phyloP scores from a whole-genome alignment of 2,113 vertebrate species.

The Forbesichthys agassizii region DNA sequence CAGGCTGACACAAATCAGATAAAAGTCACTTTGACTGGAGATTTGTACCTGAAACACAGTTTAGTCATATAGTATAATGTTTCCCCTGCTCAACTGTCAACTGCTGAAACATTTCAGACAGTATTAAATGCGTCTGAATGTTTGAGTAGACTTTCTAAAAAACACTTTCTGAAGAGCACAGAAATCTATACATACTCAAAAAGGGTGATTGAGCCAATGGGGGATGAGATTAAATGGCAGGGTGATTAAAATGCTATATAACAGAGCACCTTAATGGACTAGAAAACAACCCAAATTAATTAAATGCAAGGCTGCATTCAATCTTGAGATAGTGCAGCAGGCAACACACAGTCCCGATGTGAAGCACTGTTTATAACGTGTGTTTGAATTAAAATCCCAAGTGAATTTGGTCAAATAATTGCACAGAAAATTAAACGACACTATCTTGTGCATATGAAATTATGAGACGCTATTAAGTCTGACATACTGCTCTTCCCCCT shows the following conservation, averaged over 20 bases:
- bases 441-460: not conserved
- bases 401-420: constrained; percentile 4
- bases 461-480: not conserved
- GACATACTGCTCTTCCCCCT: not conserved
- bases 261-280: not conserved
- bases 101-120: not conserved
- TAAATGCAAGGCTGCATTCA: constrained; percentile 15
- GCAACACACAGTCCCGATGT: not conserved
- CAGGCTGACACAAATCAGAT: constrained; percentile 6
- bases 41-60: not conserved
- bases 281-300: constrained; percentile 5
- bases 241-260: not conserved
- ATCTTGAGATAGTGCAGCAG: not conserved
- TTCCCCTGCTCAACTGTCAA: not conserved
- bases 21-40: not conserved
- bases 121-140: not conserved
- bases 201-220: not conserved
- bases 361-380: not conserved
- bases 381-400: not conserved
- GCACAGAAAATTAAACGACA: not conserved
- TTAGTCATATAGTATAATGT: not conserved
- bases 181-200: not conserved
- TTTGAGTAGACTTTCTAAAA: not conserved
- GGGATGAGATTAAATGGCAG: not conserved
- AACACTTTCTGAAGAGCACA: constrained; percentile 7